Percentiles rank a stretch among this genome's conserved stretches.
Evolutionary conservation across 1,140 invertebrate genomes (phyloP).

Genomic region (Delia radicum): DNA sequence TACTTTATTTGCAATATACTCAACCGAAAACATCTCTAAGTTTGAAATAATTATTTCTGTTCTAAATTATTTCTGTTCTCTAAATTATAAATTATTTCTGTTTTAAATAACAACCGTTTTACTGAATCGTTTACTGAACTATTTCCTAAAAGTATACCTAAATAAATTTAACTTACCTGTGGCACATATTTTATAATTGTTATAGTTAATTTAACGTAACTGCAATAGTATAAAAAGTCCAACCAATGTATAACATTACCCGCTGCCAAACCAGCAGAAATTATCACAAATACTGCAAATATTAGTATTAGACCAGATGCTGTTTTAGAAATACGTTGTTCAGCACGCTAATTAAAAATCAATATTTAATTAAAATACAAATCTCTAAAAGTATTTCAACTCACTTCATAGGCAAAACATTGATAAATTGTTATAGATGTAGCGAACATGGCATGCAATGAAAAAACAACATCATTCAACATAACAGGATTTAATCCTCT

Average conservation of each 20-base stretch:
- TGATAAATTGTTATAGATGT: conserved; percentile 83
- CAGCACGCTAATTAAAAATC: conserved; percentile 65
- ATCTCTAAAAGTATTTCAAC: background rate
- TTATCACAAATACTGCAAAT: conserved; percentile 67
- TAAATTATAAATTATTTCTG: too few species aligned
- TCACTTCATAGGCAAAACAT: conserved; percentile 92
- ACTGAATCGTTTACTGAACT: too few species aligned
- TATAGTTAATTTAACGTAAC: conserved; percentile 93
- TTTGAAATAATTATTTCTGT: too few species aligned
- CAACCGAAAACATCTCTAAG: too few species aligned
- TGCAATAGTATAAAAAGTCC: conserved; percentile 91
- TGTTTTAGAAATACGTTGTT: conserved; percentile 74
- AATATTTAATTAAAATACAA: background rate
- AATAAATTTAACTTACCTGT: conserved; percentile 61
- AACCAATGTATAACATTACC: conserved; percentile 76
- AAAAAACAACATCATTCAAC: conserved; percentile 95
- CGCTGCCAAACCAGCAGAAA: conserved; percentile 67
- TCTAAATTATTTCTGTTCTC: too few species aligned
- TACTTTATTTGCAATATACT: too few species aligned
- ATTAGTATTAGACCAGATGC: conserved; percentile 69
- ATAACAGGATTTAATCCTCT: conserved; percentile 90
- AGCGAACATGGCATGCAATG: conserved; percentile 86
- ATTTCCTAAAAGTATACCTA: too few species aligned
- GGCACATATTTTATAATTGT: conserved; percentile 98
- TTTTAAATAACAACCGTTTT: too few species aligned